phyloP scores from a whole-genome alignment of 2,888 invertebrate genomes.

The Dorcus parallelipipedus region DNA sequence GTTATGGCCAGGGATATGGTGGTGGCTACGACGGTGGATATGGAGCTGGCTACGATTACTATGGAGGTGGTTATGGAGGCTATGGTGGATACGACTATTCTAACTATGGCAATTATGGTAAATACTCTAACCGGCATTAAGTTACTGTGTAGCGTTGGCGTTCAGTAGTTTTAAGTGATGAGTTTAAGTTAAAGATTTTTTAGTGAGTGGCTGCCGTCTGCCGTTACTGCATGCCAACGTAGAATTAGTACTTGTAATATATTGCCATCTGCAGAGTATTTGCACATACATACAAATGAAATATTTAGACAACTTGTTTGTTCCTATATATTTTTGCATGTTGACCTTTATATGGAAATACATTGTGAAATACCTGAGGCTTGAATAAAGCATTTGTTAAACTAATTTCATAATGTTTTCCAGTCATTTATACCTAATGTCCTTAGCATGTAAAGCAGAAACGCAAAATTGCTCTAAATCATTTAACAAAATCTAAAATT shows the following conservation, averaged over 20 bases:
- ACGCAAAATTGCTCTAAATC: conserved; percentile 1
- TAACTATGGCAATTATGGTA: conserved; percentile 81
- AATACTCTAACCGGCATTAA: conserved; percentile 52
- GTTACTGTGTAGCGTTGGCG: conserved; percentile 24
- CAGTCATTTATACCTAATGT: conserved; percentile 48
- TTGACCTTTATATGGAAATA: conserved; percentile 56
- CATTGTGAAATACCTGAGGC: conserved; percentile 59
- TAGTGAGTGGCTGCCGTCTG: conserved; percentile 27
- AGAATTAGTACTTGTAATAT: conserved; percentile 22
- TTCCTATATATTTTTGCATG: conserved; percentile 42
- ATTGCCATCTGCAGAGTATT: conserved; percentile 31
- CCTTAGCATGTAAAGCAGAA: conserved; percentile 4
- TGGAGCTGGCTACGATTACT: conserved; percentile 67
- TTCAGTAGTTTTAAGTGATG: conserved; percentile 27
- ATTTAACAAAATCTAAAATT: neutral
- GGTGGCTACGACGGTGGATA: conserved; percentile 75
- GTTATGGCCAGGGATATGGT: conserved; percentile 55
- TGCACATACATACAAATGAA: conserved; percentile 24
- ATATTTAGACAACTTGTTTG: conserved; percentile 40
- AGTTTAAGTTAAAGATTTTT: conserved; percentile 14
- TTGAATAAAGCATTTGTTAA: conserved; percentile 67
- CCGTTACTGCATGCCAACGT: conserved; percentile 33
- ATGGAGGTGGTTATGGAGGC: conserved; percentile 73
- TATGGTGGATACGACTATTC: conserved; percentile 80
- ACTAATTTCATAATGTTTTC: conserved; percentile 64